Base-by-base conservation (phyloP, 2,113 vertebrate species). In the Burhinus oedicnemus region DNA sequence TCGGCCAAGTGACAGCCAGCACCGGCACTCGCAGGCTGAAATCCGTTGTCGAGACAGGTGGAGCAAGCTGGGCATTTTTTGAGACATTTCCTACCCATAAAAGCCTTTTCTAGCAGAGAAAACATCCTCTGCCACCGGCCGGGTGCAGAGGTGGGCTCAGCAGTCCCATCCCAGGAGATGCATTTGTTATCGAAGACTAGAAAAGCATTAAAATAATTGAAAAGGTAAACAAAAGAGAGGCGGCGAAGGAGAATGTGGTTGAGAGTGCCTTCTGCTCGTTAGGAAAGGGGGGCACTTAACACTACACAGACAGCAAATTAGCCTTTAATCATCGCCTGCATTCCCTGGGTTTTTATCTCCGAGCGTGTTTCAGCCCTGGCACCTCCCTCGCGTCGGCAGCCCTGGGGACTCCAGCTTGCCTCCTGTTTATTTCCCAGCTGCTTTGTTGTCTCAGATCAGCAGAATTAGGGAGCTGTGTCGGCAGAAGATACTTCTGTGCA, bases 221-320 rank as follows among this genome's bases (percentile, higher is more conserved):
- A 94, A 97, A 95, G 79, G 89, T 96, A 95, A 93, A 93, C 88
- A 95, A 95, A 83, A 84, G 51, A 84, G 94, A 96, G 32, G 77
- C 32, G 0, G 87, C 0, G 5, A 61, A 95, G 74, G 91, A 78
- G 81, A 87, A 85, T 6, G 64, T 0, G 69, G 45, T 4, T 93
- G 91, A 90, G 87, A 85, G 74, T 6, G 70, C 85, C 90, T 87
- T 57, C 92, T 95, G 87, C 97, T 98, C 84, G 32, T 97, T 97
- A 96, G 97, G 93, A 19, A 81, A 96, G 78, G 69, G 75, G 93
- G 93, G 92, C 80, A 90, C 95, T 96, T 96, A 97, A 93, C 95
- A 92, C 95, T 94, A 97, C 95, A 83, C 92, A 95, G 93, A 90
- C 89, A 98, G 96, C 97, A 98, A 98, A 98, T 97, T 95, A 98